Base-by-base conservation (phyloP, 2,888 invertebrate species). In the Pterostichus madidus region DNA sequence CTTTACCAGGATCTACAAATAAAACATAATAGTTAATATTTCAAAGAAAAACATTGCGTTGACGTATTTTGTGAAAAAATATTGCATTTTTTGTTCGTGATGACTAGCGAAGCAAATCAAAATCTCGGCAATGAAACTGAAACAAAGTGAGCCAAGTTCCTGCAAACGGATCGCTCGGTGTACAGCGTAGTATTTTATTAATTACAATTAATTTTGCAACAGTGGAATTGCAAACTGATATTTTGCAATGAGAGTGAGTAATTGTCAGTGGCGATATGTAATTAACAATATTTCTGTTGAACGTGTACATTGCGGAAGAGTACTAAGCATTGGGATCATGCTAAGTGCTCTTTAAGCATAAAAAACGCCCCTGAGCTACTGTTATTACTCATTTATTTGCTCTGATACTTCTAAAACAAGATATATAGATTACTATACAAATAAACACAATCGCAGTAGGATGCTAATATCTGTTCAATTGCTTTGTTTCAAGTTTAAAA, bases 181-280 rank as follows among this genome's bases (percentile, higher is more conserved):
- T 15, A 46, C 68, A 68, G 13, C 11, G 13, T 46, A 75, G 46
- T 46, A 75, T 75, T 79, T 46, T 61, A 79, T 79, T 79, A 79
- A 79, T 79, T 79, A 79, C 61, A 79, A 61, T 79, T 17, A 59
- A 79, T 79, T 78, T 79, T 79, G 78, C 78, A 79, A 75, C 64
- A 64, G 31, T 24, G 35, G 75, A 75, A 64, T 79, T 79, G 78
- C 78, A 44, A 17, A 77, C 71, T 73, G 73, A 78, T 59, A 79
- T 79, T 79, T 79, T 79, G 78, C 78, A 79, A 79, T 44, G 3
- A 31, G 31, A 39, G 61, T 79, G 78, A 79, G 78, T 64, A 79
- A 79, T 75, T 75, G 75, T 52, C 4, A 49, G 49, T 52, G 31
- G 52, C 31, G 52, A 75, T 79, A 79, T 79, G 61, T 61, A 79